Base-by-base conservation (phyloP, 2,797 vertebrate species). In the Girardinus metallicus region DNA sequence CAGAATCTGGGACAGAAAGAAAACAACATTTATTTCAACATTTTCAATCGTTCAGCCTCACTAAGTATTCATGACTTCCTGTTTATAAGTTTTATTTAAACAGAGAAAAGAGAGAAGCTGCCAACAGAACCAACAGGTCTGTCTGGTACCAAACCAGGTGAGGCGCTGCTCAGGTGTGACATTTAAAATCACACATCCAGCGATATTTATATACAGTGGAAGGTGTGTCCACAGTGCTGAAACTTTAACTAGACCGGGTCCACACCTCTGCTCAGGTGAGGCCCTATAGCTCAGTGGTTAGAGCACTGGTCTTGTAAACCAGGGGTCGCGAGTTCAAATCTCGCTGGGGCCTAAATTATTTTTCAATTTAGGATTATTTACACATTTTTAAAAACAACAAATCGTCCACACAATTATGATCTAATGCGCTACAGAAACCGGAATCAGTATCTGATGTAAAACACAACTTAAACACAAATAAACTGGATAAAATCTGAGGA, bases 1-100 rank as follows among this genome's bases (percentile, higher is more conserved):
- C 79, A 99, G 93, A 62, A 99, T 96, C 98, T 99, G 87, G 57
- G 88, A 75, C 87, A 68, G 21, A 57, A 8, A 49, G 36, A 15
- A 0, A 55, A 51, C 31, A 34, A 1, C 3, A 10, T 55, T 43
- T 46, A 60, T 29, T 1, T 18, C 18, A 44, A 11, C 4, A 18
- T 26, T 41, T 60, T 72, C 3, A 5, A 15, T 23, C 13, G 1
- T 73, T 43, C 2, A 49, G 44, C 15, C 31, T 12, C 23, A 15
- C 23, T 15, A 4, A 71, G 43, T n/a, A 29, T 21, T 21, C 3
- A 23, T 21, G 7, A 34, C 5, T 21, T 73, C 41, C 41, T 46
- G 26, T 66, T 8, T 9, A 4, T 9, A 41, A 6, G 23, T 18
- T 64, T 43, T 13, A 6, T 36, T 36, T 64, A 34, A 64, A 18